phyloP scores from a whole-genome alignment of 2,113 vertebrate genomes.

The Gavia stellata region DNA sequence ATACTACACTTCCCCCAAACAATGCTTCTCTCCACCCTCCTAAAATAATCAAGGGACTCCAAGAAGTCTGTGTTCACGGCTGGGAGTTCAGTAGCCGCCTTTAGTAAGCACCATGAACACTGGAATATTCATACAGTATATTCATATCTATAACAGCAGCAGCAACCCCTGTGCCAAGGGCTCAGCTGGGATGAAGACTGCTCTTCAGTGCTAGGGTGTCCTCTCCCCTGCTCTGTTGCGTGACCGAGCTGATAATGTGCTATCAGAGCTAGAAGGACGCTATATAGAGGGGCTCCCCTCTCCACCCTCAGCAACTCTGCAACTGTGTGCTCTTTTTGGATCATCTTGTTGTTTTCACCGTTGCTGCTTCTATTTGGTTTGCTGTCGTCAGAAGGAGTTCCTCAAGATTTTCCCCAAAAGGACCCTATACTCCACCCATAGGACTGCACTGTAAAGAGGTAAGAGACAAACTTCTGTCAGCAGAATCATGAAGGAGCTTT shows the following conservation, averaged over 20 bases:
- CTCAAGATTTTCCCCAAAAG: neutral
- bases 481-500: neutral
- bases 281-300: slow-evolving; percentile 46
- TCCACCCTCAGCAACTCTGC: neutral
- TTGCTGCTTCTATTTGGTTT: neutral
- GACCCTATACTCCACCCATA: neutral
- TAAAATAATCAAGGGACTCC: slow-evolving; percentile 50
- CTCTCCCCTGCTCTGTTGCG: slow-evolving; percentile 27
- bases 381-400: neutral
- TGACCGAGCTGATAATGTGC: slow-evolving; percentile 56
- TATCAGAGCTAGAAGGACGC: slow-evolving; percentile 27
- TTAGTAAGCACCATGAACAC: slow-evolving; percentile 33
- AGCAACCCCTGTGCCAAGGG: slow-evolving; percentile 20
- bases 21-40: slow-evolving; percentile 49
- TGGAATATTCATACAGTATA: slow-evolving; percentile 65
- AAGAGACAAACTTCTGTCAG: slow-evolving; percentile 37
- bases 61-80: slow-evolving; percentile 39
- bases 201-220: slow-evolving; percentile 42
- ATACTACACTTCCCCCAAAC: slow-evolving; percentile 40
- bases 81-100: neutral
- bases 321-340: neutral
- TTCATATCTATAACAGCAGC: neutral
- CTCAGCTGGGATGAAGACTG: slow-evolving; percentile 57
- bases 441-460: slow-evolving; percentile 49
- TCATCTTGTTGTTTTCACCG: neutral